Evolutionary conservation across 2,797 vertebrate genomes (phyloP).

Genomic region (Orientallactaga sibirica): DNA sequence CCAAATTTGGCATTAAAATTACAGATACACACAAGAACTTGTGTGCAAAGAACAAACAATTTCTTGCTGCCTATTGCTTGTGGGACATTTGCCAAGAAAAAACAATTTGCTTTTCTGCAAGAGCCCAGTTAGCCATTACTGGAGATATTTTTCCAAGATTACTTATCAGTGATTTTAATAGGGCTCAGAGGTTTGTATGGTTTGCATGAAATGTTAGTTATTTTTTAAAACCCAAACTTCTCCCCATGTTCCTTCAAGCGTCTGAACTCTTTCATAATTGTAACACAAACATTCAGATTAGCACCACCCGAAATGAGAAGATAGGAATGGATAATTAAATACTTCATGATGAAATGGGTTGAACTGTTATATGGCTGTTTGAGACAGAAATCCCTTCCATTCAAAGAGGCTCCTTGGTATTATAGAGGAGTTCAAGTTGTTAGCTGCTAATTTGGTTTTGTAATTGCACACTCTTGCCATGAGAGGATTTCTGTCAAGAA

Average conservation of each 20-base stretch:
- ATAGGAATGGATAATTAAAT: constrained; percentile 77
- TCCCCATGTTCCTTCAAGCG: constrained; percentile 41
- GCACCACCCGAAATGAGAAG: constrained; percentile 64
- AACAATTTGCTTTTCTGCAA: constrained; percentile 83
- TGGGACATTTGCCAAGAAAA: constrained; percentile 81
- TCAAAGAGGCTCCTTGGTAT: constrained; percentile 45
- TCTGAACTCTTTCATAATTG: constrained; percentile 68
- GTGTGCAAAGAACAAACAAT: constrained; percentile 76
- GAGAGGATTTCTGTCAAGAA: constrained; percentile 59
- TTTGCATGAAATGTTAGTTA: constrained; percentile 79
- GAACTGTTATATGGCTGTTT: constrained; percentile 60
- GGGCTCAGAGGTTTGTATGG: constrained; percentile 77
- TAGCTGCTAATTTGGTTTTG: constrained; percentile 71
- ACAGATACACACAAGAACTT: constrained; percentile 76
- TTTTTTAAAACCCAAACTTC: constrained; percentile 75
- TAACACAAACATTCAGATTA: constrained; percentile 69
- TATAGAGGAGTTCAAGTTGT: constrained; percentile 56
- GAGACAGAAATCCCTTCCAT: constrained; percentile 48
- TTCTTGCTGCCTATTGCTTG: constrained; percentile 81
- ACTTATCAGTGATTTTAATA: constrained; percentile 82
- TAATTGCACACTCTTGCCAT: constrained; percentile 52
- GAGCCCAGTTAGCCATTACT: constrained; percentile 81
- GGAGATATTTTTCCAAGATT: constrained; percentile 81
- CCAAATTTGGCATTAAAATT: constrained; percentile 79
- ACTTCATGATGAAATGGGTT: constrained; percentile 73